These are phyloP conservation scores for Urocynchramus pylzowi DNA, from an alignment of 2,113 vertebrate genomes.

Conservation along the genomic window DNA sequence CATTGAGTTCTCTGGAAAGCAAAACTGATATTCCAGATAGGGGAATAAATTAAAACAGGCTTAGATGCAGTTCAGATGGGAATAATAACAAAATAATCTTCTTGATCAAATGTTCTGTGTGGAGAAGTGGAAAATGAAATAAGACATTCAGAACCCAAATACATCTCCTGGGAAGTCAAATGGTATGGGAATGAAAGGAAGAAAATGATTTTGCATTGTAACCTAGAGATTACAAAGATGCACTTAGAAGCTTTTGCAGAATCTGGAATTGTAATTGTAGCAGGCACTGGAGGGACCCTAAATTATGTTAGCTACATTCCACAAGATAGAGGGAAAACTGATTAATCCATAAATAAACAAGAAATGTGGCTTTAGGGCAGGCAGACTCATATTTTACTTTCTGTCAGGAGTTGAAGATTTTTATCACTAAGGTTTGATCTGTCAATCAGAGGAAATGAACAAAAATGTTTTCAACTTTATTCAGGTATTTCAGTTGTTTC, in stretches of 20 bases:
- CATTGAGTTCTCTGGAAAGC: background rate
- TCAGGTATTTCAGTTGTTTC: background rate
- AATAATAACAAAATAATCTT: background rate
- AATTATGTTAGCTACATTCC: background rate
- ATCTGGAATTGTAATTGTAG: background rate
- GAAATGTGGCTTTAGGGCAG: background rate
- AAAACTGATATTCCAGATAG: background rate
- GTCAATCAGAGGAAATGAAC: background rate
- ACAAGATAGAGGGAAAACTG: background rate
- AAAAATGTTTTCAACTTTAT: background rate
- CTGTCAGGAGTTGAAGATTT: background rate
- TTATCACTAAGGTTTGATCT: background rate
- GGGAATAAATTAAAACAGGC: background rate
- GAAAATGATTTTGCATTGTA: background rate
- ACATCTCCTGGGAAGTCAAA: background rate
- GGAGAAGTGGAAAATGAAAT: background rate
- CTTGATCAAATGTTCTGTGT: background rate
- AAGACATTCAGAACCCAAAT: background rate
- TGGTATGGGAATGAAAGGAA: background rate
- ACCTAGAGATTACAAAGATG: background rate
- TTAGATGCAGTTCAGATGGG: background rate
- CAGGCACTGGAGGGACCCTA: background rate
- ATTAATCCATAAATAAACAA: slow-evolving; percentile 3
- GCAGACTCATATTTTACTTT: background rate
- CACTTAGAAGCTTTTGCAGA: background rate